Evolutionary conservation across 2,113 vertebrate genomes (phyloP).

Genomic region (Syngnathoides biaculeatus): DNA sequence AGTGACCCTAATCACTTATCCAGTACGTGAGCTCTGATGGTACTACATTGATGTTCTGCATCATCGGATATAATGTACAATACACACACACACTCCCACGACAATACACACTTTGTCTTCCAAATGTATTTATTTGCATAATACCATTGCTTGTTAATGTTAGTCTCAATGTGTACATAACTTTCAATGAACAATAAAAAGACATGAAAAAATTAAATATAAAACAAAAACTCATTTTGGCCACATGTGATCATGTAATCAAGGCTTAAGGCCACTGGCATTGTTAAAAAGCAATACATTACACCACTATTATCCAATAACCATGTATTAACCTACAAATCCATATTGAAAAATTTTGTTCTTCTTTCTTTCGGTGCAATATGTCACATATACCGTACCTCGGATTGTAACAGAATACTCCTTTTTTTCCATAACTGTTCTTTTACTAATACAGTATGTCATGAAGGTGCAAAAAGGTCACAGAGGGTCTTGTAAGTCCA

Average conservation of each 20-base stretch:
- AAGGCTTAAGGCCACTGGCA: no score
- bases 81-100: no score
- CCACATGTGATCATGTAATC: no score
- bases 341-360: background rate
- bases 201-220: background rate
- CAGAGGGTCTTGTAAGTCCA: background rate
- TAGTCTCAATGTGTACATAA: background rate
- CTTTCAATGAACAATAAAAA: background rate
- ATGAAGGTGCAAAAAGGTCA: slow-evolving; percentile 8
- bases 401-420: slow-evolving; percentile 1
- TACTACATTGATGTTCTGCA: no score
- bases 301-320: background rate
- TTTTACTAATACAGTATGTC: slow-evolving; percentile 2
- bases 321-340: background rate
- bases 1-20: no score
- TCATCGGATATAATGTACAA: no score
- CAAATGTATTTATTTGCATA: background rate
- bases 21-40: no score
- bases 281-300: background rate
- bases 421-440: background rate
- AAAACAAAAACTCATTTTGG: background rate
- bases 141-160: background rate
- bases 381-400: background rate
- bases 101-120: no score
- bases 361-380: background rate